These are phyloP conservation scores for Phrynosoma platyrhinos DNA, from an alignment of 2,113 vertebrate species.

Conservation along the genomic window DNA sequence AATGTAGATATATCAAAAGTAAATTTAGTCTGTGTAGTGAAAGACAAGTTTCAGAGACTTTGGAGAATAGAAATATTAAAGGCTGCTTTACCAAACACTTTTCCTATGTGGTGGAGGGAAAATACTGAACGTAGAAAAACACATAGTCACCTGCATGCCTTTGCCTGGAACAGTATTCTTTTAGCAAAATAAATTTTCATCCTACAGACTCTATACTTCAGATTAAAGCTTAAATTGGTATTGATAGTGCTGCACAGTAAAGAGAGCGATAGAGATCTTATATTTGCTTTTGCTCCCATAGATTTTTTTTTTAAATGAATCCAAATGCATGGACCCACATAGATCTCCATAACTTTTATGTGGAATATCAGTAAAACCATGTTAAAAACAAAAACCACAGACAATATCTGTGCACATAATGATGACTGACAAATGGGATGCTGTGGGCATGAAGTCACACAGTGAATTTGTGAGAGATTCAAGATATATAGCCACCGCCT, in stretches of 20 bases:
- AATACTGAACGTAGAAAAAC: not conserved
- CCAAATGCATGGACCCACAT: not conserved
- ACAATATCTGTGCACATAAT: not conserved
- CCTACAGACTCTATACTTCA: not conserved
- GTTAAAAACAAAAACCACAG: too few relatives aligned
- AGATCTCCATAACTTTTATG: not conserved
- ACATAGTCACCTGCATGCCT: not conserved
- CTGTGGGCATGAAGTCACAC: not conserved
- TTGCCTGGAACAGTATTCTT: not conserved
- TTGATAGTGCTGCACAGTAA: not conserved
- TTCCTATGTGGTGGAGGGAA: not conserved
- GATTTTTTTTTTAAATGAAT: not conserved
- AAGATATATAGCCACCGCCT: not conserved
- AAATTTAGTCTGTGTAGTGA: constrained; percentile 31
- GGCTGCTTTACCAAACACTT: not conserved
- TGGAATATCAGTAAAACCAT: too few relatives aligned
- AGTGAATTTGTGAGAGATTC: not conserved
- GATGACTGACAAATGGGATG: not conserved
- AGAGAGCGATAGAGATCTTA: too few relatives aligned
- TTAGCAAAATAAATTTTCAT: not conserved
- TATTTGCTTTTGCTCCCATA: not conserved
- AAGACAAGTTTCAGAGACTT: constrained; percentile 51
- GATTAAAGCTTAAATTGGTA: not conserved
- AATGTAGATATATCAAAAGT: constrained; percentile 57
- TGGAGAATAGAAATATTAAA: not conserved